phyloP scores from a whole-genome alignment of 2,797 vertebrate genomes.

The Scolopax bukidnonensis region DNA sequence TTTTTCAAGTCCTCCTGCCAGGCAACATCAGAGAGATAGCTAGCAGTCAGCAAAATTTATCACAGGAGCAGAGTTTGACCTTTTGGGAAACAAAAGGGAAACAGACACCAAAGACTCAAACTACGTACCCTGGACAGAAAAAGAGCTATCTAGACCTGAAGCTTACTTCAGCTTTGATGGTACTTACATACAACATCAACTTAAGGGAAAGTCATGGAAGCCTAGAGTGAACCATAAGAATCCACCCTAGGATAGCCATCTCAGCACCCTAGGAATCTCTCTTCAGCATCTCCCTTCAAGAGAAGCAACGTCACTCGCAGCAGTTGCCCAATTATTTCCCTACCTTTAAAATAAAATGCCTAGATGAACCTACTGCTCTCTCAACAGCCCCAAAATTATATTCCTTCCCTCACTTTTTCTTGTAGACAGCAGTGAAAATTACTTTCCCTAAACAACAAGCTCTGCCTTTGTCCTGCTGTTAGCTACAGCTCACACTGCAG shows the following conservation, averaged over 20 bases:
- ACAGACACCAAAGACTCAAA: neutral
- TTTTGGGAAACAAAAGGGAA: neutral
- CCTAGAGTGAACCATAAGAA: neutral
- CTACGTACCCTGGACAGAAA: neutral
- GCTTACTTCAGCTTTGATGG: neutral
- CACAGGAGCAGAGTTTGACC: neutral
- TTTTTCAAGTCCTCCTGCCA: neutral
- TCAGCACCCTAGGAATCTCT: neutral
- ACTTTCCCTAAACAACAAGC: neutral
- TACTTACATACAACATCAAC: neutral
- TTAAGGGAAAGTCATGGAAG: neutral
- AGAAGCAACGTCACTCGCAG: neutral
- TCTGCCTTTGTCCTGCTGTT: neutral
- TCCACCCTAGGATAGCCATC: neutral
- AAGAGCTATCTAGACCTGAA: neutral
- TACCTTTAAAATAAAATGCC: neutral
- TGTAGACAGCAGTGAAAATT: neutral
- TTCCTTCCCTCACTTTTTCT: neutral
- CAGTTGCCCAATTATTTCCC: neutral
- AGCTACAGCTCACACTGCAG: neutral
- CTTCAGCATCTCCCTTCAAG: neutral
- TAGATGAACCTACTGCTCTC: neutral
- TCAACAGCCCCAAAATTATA: neutral
- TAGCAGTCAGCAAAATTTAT: neutral
- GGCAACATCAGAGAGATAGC: neutral